These are phyloP conservation scores for Acleris emargana DNA, from an alignment of 2,888 invertebrate genomes.

Conservation along the genomic window DNA sequence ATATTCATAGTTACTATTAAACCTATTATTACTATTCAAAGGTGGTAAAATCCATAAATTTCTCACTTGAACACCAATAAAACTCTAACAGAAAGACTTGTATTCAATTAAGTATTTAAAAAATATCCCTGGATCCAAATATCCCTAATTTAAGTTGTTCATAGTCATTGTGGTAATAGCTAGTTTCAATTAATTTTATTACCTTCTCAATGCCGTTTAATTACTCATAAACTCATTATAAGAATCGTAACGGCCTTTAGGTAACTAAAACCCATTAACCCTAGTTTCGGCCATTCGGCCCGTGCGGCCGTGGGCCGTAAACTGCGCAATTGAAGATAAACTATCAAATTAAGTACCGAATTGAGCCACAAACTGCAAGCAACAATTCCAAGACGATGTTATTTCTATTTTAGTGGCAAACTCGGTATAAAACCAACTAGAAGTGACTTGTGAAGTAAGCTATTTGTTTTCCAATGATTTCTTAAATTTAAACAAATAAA, in stretches of 20 bases:
- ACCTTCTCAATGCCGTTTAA: not conserved
- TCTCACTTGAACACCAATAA: no score
- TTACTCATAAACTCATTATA: slow-evolving; percentile 13
- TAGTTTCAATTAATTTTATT: not conserved
- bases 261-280: slow-evolving; percentile 44
- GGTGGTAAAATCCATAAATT: no score
- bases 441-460: no score
- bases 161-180: not conserved
- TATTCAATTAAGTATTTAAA: no score
- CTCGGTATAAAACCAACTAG: slow-evolving; percentile 20
- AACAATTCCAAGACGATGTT: slow-evolving; percentile 61
- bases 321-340: slow-evolving; percentile 62
- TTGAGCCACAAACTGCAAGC: slow-evolving; percentile 63
- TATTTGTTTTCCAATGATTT: no score
- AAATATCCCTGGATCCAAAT: no score
- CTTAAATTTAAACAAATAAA: no score
- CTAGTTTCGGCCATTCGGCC: slow-evolving; percentile 54
- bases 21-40: no score
- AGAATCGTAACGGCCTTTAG: slow-evolving; percentile 35
- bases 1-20: no score
- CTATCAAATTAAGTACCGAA: slow-evolving; percentile 69
- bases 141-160: not conserved
- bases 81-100: no score
- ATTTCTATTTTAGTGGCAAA: slow-evolving; percentile 39
- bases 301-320: slow-evolving; percentile 53